Base-by-base conservation (phyloP, 1,140 invertebrate species). In the Drepana arcuata region DNA sequence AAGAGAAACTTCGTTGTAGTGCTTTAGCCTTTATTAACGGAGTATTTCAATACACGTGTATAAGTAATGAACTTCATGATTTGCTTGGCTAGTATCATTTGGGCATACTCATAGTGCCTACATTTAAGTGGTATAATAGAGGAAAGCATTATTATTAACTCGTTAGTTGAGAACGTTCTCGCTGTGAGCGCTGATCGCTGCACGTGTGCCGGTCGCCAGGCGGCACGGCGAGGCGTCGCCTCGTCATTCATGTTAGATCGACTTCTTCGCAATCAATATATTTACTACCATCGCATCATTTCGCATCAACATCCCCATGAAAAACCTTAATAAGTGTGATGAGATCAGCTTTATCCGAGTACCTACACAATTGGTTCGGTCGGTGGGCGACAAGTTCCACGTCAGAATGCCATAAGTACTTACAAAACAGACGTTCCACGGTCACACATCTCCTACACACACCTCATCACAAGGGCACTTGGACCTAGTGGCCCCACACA, bases 391-490 rank as follows among this genome's bases (percentile, higher is more conserved):
- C 41, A 29, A 40, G 32, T 48, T 42, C 27, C 46, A 41, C 48
- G 50, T 45, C 47, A 43, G 46, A 52, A 50, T 58, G 52, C 41
- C 47, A 45, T 44, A 48, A 45, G 64, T 77, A 80, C 75, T 80
- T 80, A 80, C 75, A 58, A 67, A 59, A 61, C 60, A 57, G 64
- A 69, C 66, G 60, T 61, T 67, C 72, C 69, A 70, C 66, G 59
- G 64, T 69, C 66, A 72, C 70, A 67, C 60, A 58, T 67, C 58
- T 73, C 66, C 66, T 74, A 65, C 56, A 73, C 75, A 81, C 65
- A 77, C 65, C 61, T 46, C 48, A 53, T 58, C 74, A 81, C 77
- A 71, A 77, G 70, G 64, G 60, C 77, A 81, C 77, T 70, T 54
- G 60, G 67, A 60, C 72, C 63, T 41, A 51, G 25, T 12, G 55